Conservation (phyloP, 2,888 invertebrate species). For the Creontiades dilutus region DNA sequence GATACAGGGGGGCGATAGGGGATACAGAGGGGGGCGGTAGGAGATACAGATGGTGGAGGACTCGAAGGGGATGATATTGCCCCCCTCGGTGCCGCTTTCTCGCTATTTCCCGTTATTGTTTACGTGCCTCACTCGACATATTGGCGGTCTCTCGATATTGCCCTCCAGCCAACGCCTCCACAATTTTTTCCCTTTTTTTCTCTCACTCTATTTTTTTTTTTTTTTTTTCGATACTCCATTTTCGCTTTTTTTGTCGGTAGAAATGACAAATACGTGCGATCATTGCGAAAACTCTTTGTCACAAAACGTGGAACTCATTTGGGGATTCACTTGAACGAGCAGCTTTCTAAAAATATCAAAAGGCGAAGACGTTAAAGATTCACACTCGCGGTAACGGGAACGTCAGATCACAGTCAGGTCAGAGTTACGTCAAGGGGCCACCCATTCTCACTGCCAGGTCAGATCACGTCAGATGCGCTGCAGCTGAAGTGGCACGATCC, state of each 20-base stretch:
- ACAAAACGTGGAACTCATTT: not conserved
- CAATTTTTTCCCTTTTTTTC: slow-evolving; percentile 50
- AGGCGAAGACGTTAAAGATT: too few relatives aligned
- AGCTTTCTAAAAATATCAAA: too few relatives aligned
- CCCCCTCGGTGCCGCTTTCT: not conserved
- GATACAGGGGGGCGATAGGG: not conserved
- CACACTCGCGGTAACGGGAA: too few relatives aligned
- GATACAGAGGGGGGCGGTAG: not conserved
- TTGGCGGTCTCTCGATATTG: slow-evolving; percentile 71
- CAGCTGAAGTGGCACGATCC: too few relatives aligned
- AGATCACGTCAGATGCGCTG: too few relatives aligned
- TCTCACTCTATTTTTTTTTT: too few relatives aligned
- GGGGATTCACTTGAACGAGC: too few relatives aligned
- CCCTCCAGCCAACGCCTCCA: slow-evolving; percentile 50
- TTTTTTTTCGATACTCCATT: slow-evolving; percentile 14
- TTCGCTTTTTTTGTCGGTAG: not conserved
- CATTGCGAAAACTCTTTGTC: not conserved
- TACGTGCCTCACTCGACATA: slow-evolving; percentile 71
- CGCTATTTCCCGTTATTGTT: slow-evolving; percentile 69
- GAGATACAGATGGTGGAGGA: slow-evolving; percentile 17
- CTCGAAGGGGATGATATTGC: slow-evolving; percentile 53
- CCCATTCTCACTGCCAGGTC: too few relatives aligned
- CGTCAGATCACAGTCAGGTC: too few relatives aligned
- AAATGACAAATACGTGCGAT: slow-evolving; percentile 58
- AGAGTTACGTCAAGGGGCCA: too few relatives aligned